Conservation (phyloP, 2,113 vertebrate species). For the Oreochromis aureus region DNA sequence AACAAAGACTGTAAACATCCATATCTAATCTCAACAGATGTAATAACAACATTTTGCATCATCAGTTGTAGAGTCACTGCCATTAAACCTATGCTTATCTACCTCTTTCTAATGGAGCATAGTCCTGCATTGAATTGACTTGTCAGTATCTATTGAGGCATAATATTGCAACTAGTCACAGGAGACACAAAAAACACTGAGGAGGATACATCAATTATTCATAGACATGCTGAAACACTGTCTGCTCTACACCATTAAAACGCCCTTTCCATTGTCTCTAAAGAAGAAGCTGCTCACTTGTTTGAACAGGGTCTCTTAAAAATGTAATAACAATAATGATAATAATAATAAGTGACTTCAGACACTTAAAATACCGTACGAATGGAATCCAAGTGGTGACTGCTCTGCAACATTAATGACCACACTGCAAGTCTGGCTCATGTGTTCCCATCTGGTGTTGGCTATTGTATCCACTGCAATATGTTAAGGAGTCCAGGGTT, state of each 20-base stretch:
- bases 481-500: neutral
- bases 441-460: neutral
- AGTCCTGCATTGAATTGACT: neutral
- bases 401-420: neutral
- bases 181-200: conserved; percentile 13
- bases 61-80: neutral
- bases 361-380: neutral
- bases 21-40: neutral
- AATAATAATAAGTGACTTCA: neutral
- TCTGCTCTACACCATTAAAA: neutral
- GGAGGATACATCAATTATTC: conserved; percentile 40
- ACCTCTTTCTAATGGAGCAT: neutral
- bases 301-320: neutral
- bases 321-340: neutral
- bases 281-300: neutral
- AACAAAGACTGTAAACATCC: neutral
- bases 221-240: conserved; percentile 13
- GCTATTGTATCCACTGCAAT: neutral
- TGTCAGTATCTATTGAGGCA: neutral
- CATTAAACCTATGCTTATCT: neutral
- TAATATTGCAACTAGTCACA: conserved; percentile 13
- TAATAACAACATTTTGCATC: conserved; percentile 5
- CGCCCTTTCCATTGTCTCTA: neutral
- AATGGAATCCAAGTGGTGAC: neutral
- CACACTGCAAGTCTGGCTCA: neutral